These are phyloP conservation scores for Fulmarus glacialis DNA, from an alignment of 2,113 vertebrate genomes.

Conservation along the genomic window DNA sequence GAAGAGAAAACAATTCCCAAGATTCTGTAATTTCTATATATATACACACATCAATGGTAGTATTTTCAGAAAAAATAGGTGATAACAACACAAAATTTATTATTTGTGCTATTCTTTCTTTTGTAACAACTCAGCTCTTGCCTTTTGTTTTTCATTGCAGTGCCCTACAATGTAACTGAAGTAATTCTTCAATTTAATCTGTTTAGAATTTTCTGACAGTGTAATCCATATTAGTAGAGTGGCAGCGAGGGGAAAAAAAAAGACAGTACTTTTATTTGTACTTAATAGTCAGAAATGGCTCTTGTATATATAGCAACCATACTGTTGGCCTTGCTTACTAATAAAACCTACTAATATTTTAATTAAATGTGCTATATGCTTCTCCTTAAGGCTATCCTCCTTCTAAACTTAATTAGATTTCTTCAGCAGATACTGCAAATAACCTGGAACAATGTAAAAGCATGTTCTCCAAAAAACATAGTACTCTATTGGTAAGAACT, in stretches of 20 bases:
- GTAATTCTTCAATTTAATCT: background rate
- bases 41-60: background rate
- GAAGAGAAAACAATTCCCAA: background rate
- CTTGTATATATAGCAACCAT: background rate
- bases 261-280: background rate
- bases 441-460: background rate
- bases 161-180: conserved; percentile 30
- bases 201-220: background rate
- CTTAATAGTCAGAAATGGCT: background rate
- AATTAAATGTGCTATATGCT: background rate
- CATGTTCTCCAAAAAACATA: background rate
- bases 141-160: conserved; percentile 56
- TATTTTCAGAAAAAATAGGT: background rate
- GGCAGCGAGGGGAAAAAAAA: background rate
- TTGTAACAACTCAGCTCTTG: background rate
- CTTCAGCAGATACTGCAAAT: background rate
- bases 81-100: background rate
- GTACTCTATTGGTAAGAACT: background rate
- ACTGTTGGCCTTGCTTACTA: background rate
- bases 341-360: background rate
- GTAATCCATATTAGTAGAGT: background rate
- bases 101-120: background rate
- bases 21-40: background rate
- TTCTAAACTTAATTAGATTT: conserved; percentile 13
- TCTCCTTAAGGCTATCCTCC: background rate